phyloP scores from a whole-genome alignment of 2,888 invertebrate species.

The Punctoribates punctum region DNA sequence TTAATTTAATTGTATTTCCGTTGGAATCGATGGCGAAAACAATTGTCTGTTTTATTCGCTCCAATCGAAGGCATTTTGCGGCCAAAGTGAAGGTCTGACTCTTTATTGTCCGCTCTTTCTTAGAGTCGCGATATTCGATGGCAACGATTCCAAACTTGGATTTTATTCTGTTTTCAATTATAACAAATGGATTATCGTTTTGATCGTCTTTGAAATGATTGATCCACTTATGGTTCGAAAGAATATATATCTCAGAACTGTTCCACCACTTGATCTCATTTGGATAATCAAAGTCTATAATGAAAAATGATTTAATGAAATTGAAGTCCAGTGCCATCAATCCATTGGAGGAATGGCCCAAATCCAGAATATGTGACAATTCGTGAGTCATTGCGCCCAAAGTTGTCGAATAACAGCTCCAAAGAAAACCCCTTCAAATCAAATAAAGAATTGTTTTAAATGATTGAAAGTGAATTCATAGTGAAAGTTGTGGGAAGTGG shows the following conservation, averaged over 20 bases:
- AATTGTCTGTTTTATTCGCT: neutral
- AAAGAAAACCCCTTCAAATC: constrained; percentile 66
- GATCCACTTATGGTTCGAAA: constrained; percentile 38
- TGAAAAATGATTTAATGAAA: constrained; percentile 72
- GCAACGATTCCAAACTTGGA: constrained; percentile 30
- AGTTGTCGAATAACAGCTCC: constrained; percentile 83
- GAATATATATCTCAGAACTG: constrained; percentile 12
- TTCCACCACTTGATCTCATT: constrained; percentile 38
- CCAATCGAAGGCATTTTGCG: constrained; percentile 4
- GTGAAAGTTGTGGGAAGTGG: too few species aligned
- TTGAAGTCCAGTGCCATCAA: constrained; percentile 91
- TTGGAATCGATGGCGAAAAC: constrained; percentile 21
- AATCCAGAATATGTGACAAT: constrained; percentile 86
- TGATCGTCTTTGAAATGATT: neutral
- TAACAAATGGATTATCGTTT: neutral
- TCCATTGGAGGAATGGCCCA: constrained; percentile 83
- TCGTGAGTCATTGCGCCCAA: constrained; percentile 89
- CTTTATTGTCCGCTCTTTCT: neutral
- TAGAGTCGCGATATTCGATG: constrained; percentile 24
- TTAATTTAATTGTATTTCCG: constrained; percentile 26
- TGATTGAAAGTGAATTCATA: too few species aligned
- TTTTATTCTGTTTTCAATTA: neutral
- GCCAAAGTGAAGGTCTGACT: constrained; percentile 5
- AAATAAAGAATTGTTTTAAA: constrained; percentile 22
- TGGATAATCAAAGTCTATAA: neutral